Conservation (phyloP, 2,888 invertebrate genomes). For the Phyllotreta cruciferae region DNA sequence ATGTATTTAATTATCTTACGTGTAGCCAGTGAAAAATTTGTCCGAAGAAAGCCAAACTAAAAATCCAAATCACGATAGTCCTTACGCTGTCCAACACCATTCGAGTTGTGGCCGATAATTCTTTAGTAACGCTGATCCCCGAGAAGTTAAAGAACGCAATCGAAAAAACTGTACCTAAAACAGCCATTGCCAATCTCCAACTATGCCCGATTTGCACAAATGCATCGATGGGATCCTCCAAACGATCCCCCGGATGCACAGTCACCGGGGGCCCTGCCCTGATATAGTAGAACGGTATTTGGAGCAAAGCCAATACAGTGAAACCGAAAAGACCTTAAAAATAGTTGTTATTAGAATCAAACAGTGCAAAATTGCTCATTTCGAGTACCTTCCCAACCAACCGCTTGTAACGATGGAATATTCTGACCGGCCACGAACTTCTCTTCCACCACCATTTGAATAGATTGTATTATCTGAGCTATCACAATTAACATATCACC, state of each 20-base stretch:
- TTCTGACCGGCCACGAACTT: conserved; percentile 84
- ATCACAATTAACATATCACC: conserved; percentile 76
- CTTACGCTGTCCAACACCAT: conserved; percentile 61
- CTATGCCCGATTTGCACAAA: conserved; percentile 80
- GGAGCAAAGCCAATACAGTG: conserved; percentile 66
- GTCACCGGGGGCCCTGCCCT: conserved; percentile 79
- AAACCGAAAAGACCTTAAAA: conserved; percentile 74
- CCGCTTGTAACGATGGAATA: conserved; percentile 88
- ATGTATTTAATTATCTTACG: conserved; percentile 54
- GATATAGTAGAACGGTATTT: conserved; percentile 83
- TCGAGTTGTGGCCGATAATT: conserved; percentile 78
- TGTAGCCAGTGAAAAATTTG: conserved; percentile 83
- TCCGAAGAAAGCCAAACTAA: conserved; percentile 77
- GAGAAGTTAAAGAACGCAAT: conserved; percentile 80
- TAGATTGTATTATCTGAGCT: conserved; percentile 82
- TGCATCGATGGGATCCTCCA: conserved; percentile 88
- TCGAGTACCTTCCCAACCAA: conserved; percentile 86
- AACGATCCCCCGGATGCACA: conserved; percentile 72
- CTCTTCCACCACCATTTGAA: conserved; percentile 96
- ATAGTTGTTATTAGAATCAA: conserved; percentile 56
- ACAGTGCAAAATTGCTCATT: neutral
- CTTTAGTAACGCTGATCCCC: conserved; percentile 81
- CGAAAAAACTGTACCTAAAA: conserved; percentile 77
- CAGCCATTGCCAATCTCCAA: conserved; percentile 67
- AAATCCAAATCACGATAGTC: conserved; percentile 88